These are phyloP conservation scores for Anoplophora glabripennis DNA, from an alignment of 1,140 invertebrate genomes.

Conservation along the genomic window DNA sequence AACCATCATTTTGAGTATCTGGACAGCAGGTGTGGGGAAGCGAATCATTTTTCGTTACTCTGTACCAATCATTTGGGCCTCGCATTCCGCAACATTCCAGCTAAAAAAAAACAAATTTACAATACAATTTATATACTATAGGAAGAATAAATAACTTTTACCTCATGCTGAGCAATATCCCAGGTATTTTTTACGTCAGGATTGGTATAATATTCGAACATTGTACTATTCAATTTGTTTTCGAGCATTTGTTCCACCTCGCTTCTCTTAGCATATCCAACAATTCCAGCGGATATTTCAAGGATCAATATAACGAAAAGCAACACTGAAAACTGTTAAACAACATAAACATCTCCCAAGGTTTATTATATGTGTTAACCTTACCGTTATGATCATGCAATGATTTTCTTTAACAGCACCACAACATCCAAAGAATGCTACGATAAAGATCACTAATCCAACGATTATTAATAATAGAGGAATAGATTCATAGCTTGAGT, in stretches of 20 bases:
- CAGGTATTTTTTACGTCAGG: constrained; percentile 64
- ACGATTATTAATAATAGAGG: constrained; percentile 79
- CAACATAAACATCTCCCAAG: constrained; percentile 14
- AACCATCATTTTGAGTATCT: constrained; percentile 52
- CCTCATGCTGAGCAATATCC: constrained; percentile 76
- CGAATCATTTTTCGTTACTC: constrained; percentile 53
- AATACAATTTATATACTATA: too few relatives aligned
- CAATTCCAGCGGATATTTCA: constrained; percentile 81
- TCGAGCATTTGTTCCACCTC: constrained; percentile 66
- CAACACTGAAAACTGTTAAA: constrained; percentile 77
- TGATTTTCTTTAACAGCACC: constrained; percentile 83
- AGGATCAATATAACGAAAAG: constrained; percentile 78
- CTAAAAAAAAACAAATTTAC: constrained; percentile 54
- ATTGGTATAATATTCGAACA: constrained; percentile 63
- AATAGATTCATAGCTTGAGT: constrained; percentile 65
- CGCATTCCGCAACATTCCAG: constrained; percentile 77
- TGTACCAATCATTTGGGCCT: constrained; percentile 65
- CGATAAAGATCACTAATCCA: constrained; percentile 78
- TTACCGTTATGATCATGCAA: constrained; percentile 82
- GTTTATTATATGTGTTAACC: constrained; percentile 27
- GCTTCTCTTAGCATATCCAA: constrained; percentile 75
- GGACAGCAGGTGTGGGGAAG: constrained; percentile 70
- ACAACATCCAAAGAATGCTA: constrained; percentile 86
- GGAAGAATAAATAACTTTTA: constrained; percentile 47
- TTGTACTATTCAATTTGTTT: constrained; percentile 64